Evolutionary conservation across 2,797 vertebrate species (phyloP).

Genomic region (Eurystomus glaucurus): DNA sequence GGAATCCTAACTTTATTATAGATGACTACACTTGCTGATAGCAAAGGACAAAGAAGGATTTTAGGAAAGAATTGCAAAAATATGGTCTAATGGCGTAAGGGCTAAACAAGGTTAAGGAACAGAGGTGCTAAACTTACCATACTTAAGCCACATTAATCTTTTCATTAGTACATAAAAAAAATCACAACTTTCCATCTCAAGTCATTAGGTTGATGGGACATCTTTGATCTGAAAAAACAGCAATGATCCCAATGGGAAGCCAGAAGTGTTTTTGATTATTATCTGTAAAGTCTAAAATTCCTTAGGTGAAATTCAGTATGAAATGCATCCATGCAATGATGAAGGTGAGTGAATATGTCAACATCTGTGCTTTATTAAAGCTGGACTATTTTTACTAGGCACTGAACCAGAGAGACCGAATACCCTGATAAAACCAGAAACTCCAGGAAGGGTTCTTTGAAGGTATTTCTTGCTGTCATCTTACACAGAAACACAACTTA

Average conservation of each 20-base stretch:
- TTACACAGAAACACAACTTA: constrained; percentile 74
- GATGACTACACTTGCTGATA: constrained; percentile 38
- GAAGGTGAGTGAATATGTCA: constrained; percentile 84
- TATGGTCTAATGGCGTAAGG: constrained; percentile 14
- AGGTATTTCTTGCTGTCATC: constrained; percentile 81
- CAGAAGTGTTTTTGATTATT: constrained; percentile 85
- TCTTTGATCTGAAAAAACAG: constrained; percentile 83
- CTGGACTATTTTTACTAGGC: constrained; percentile 83
- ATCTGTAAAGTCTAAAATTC: constrained; percentile 87
- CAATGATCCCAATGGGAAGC: constrained; percentile 84
- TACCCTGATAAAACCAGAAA: constrained; percentile 85
- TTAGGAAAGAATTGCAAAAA: constrained; percentile 62
- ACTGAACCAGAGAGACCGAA: constrained; percentile 86
- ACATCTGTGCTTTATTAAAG: constrained; percentile 87
- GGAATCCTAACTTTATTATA: constrained; percentile 80
- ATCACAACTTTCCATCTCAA: constrained; percentile 66
- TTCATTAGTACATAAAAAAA: constrained; percentile 67
- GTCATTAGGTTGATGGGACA: constrained; percentile 64
- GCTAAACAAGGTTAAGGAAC: constrained; percentile 56
- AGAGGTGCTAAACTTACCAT: constrained; percentile 46
- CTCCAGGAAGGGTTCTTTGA: constrained; percentile 83
- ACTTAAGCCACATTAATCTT: constrained; percentile 64
- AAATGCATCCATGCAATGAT: constrained; percentile 83
- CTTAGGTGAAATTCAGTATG: constrained; percentile 88
- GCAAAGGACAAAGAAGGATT: constrained; percentile 48